A percentile compares a stretch with the other conserved stretches of the same genome.
phyloP scores from a whole-genome alignment of 1,140 invertebrate genomes.

The Drosophila suzukii region DNA sequence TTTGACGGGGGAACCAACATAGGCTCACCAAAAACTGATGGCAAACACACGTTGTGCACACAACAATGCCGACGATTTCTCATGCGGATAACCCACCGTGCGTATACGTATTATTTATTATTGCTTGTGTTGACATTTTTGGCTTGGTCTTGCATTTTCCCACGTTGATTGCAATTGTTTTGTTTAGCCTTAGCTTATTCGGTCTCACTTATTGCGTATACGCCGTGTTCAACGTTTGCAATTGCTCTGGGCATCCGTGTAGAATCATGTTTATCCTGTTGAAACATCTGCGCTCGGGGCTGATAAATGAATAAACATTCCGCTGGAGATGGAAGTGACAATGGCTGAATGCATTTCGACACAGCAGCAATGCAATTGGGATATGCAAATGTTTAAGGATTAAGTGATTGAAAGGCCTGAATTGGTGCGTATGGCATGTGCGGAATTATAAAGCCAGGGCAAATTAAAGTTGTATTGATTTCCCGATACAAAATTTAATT shows the following conservation, averaged over 20 bases:
- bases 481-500: not conserved
- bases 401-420: slow-evolving; percentile 13
- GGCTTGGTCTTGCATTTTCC: slow-evolving; percentile 23
- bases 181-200: slow-evolving; percentile 3
- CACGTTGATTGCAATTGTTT: slow-evolving; percentile 40
- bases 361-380: not conserved
- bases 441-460: slow-evolving; percentile 8
- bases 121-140: slow-evolving; percentile 3
- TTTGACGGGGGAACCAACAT: slow-evolving; percentile 31
- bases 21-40: slow-evolving; percentile 9
- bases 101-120: slow-evolving; percentile 44
- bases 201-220: slow-evolving; percentile 15
- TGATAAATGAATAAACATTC: slow-evolving; percentile 40
- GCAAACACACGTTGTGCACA: slow-evolving; percentile 3
- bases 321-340: slow-evolving; percentile 12
- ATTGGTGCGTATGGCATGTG: not conserved
- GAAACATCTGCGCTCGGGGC: slow-evolving; percentile 16
- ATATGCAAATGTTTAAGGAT: slow-evolving; percentile 15
- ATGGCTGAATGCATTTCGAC: slow-evolving; percentile 3
- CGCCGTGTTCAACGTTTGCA: slow-evolving; percentile 4
- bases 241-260: slow-evolving; percentile 12
- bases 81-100: slow-evolving; percentile 6
- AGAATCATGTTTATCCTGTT: not conserved
- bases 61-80: slow-evolving; percentile 4
- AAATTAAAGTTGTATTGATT: slow-evolving; percentile 2